Base-by-base conservation (phyloP, 2,797 vertebrate genomes). In the Cuculus canorus region DNA sequence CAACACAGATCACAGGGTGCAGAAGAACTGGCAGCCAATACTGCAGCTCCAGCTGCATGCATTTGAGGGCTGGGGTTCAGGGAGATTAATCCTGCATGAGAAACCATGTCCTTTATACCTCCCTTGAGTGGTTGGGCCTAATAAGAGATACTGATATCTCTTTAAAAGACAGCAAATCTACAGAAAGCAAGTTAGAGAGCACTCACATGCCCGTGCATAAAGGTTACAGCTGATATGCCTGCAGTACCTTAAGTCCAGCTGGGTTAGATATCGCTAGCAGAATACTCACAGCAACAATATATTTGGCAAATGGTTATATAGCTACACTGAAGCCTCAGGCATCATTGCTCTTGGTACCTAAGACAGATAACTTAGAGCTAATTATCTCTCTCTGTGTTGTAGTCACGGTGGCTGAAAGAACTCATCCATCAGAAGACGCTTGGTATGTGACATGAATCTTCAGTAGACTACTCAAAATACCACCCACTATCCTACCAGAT, bases 131-230 rank as follows among this genome's bases (percentile, higher is more conserved):
- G 23, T 1, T 76, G n/a, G 8, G 37, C 5, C 13, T 88, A 86
- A 80, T 65, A 88, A 78, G 59, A 82, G 61, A 56, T 69, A 90
- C 1, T 84, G 80, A 82, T 39, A 45, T 72, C 54, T 85, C 91
- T 86, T 86, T 64, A 79, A 90, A 93, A 91, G 47, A 65, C 33
- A 70, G 48, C 3, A 79, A 70, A 73, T 59, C 13, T 59, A 50
- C 63, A 88, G 70, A 93, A 94, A 76, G 28, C 59, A 87, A 91
- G 57, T 86, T 65, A 88, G 69, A 83, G 66, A 86, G 39, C 54
- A 33, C 27, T 82, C 30, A 15, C 7, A 11, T 19, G 33, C 23
- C 39, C 72, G 6, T 33, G 35, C 22, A 15, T 17, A 61, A 85
- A 52, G n/a, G 13, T 13, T 73, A 63, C 43, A 90, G 82, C 65